A percentile compares a stretch with the other conserved stretches of the same genome.
Conservation (phyloP, 2,113 vertebrate species). For the Procapra przewalskii region DNA sequence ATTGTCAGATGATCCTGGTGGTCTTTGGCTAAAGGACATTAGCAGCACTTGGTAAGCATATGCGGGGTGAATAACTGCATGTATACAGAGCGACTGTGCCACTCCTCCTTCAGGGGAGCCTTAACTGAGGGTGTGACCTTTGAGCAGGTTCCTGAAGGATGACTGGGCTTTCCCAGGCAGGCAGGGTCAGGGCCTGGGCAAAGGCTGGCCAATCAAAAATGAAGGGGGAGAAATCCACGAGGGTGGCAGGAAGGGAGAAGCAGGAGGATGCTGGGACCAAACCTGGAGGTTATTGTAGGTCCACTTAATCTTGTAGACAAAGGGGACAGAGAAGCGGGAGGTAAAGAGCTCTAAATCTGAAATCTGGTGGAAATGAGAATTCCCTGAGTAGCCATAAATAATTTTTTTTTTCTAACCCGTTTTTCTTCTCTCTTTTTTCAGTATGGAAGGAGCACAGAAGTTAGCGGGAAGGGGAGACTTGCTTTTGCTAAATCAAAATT, state of each 20-base stretch:
- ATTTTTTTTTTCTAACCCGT: neutral
- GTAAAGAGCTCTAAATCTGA: neutral
- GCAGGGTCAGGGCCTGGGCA: neutral
- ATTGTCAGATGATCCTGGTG: neutral
- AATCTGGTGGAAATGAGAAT: neutral
- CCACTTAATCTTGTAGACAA: neutral
- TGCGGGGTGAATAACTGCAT: neutral
- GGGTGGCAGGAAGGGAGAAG: no score
- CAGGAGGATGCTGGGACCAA: neutral
- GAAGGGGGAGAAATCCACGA: neutral
- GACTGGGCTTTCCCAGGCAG: neutral
- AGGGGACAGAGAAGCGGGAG: neutral
- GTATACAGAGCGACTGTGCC: neutral
- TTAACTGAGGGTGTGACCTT: neutral
- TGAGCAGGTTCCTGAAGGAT: neutral
- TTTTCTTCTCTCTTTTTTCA: neutral
- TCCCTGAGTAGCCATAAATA: neutral
- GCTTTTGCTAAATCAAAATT: neutral
- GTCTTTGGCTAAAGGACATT: neutral
- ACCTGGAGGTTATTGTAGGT: neutral
- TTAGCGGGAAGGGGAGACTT: neutral
- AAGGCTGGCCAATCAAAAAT: neutral
- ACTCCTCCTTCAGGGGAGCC: neutral
- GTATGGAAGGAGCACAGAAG: neutral
- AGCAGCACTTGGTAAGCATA: neutral